A percentile compares a stretch with the other conserved stretches of the same genome.
phyloP scores from a whole-genome alignment of 2,113 vertebrate species.

The Callorhinus ursinus region DNA sequence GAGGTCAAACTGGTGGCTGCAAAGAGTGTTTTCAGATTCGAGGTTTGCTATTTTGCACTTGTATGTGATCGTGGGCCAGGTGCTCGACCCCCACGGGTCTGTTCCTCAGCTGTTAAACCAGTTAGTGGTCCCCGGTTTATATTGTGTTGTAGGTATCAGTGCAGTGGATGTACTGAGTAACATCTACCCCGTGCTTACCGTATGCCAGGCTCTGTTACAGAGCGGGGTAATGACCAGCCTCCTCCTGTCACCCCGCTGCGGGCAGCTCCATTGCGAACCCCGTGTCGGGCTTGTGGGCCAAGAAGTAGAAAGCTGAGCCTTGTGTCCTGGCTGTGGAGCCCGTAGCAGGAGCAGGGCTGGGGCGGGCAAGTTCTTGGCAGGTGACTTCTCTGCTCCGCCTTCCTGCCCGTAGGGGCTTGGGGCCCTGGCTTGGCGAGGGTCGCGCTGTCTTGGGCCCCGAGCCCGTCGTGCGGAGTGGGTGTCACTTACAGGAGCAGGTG shows the following conservation, averaged over 20 bases:
- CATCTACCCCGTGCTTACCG: accelerated
- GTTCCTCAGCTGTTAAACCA: accelerated
- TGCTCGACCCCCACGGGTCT: accelerated
- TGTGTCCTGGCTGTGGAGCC: background rate
- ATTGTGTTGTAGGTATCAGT: background rate
- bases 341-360: no score
- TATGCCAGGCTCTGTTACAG: background rate
- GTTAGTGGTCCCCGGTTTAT: background rate
- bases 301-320: background rate
- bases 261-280: no score
- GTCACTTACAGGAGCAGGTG: no score
- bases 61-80: background rate
- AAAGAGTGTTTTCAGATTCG: background rate
- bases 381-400: background rate
- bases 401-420: background rate
- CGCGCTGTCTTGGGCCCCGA: background rate
- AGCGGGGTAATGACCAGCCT: background rate
- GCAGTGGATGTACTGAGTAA: background rate
- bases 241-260: accelerated
- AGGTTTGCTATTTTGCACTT: accelerated
- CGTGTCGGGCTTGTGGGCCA: background rate
- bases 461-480: background rate
- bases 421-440: no score
- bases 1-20: background rate
- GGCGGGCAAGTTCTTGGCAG: no score